Percentiles rank a stretch among this genome's conserved stretches.
These are phyloP conservation scores for Rhabdornis inornatus DNA, from an alignment of 2,113 vertebrate genomes.

Conservation along the genomic window DNA sequence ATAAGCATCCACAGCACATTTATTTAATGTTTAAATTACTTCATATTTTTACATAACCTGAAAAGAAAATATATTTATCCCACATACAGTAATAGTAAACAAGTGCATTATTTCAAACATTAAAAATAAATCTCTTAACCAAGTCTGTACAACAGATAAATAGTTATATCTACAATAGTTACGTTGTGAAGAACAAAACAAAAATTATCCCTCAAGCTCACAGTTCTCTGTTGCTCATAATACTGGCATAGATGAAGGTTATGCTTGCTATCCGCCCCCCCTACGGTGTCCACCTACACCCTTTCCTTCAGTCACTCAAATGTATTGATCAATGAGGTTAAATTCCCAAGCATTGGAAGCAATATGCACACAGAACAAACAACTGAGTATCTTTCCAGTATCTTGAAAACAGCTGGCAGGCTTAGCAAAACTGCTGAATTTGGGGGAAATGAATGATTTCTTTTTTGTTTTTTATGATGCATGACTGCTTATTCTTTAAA, in stretches of 20 bases:
- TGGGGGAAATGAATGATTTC: background rate
- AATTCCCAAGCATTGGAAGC: slow-evolving; percentile 36
- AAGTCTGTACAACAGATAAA: slow-evolving; percentile 72
- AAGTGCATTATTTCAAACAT: slow-evolving; percentile 70
- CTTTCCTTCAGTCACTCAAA: background rate
- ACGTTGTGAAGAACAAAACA: slow-evolving; percentile 50
- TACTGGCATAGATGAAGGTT: background rate
- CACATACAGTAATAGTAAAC: slow-evolving; percentile 61
- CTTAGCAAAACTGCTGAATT: background rate
- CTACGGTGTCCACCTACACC: background rate
- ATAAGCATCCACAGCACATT: slow-evolving; percentile 76
- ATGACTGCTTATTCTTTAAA: background rate
- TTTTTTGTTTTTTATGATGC: background rate
- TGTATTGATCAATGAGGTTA: background rate
- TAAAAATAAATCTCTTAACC: slow-evolving; percentile 70
- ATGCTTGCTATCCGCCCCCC: background rate
- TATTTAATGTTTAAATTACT: slow-evolving; percentile 71
- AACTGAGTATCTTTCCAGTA: background rate
- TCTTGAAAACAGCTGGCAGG: background rate
- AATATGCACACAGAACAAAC: background rate
- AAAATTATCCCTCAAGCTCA: background rate
- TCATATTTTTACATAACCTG: slow-evolving; percentile 56
- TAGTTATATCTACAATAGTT: slow-evolving; percentile 65
- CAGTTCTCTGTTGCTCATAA: slow-evolving; percentile 38
- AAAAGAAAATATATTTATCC: slow-evolving; percentile 69